Evolutionary conservation across 1,140 invertebrate genomes (phyloP), one percentile per base, ranked within the genome.

Genomic region (Diachasma alloeum): DNA sequence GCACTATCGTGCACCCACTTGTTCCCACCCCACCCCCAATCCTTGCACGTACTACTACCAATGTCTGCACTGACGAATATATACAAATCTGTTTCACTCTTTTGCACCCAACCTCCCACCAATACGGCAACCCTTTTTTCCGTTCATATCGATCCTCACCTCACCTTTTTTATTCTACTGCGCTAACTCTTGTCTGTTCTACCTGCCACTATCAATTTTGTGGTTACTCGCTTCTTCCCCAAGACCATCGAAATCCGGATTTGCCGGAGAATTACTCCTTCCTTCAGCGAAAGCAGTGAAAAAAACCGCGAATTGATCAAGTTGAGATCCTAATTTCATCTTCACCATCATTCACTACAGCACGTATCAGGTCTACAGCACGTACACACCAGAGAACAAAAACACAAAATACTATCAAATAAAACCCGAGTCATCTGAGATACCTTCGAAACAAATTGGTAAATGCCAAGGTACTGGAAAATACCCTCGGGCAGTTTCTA

Each of bases 1-100:
- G 81, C 81, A 82, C 84, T 86, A 84, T 86, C 82, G 83, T 74
- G 78, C 80, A 78, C 80, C 84, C 82, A 86, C 85, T 87, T 84
- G 84, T 87, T 87, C 83, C 81, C 81, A 79, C 78, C 80, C 72
- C 72, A 67, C 71, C 59, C 1, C 31, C 31, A 15, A 46, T 9
- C 24, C n/a, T 17, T 11, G 17, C 46, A 17, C 74, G 17, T 67
- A 44, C 37, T 66, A 44, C 39, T 15, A 13, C 53, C 31, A 44
- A 48, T 59, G 11, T 59, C 53, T 17, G 59, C 71, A 31, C 17
- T 37, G 56, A 78, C 68, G 39, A 19, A 36, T 77, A 53, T 80
- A 81, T 72, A 82, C 79, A 81, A 83, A 81, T 82, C 77, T 67
- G 72, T 74, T 82, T 80, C 56, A 69, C 53, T 39, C 39, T 53